Evolutionary conservation across 2,888 invertebrate genomes (phyloP), one percentile per base, ranked within the genome.

Genomic region (Drosophila diplacantha): DNA sequence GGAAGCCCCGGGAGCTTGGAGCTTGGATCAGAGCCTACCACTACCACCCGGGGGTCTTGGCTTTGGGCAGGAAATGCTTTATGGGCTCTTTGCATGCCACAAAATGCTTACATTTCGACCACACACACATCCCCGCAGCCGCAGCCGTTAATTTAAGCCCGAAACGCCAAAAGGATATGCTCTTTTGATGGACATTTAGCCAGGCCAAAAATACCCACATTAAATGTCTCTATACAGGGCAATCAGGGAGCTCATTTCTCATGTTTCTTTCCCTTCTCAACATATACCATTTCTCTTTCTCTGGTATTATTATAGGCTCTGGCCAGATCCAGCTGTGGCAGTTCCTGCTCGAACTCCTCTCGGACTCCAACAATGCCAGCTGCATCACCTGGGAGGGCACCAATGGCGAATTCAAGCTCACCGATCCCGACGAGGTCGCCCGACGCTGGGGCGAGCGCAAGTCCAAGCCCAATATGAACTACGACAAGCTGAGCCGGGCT

Each of bases 271-370:
- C 5, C 16, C n/a, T 5, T 5, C 5, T 11, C 22, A 22, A 35
- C 35, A 11, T 4, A 8, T 29, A 11, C 29, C 29, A 8, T 26
- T 5, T 5, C 8, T 20, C 18, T 37, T 12, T 11, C 18, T 18
- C 12, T 20, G 7, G 4, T 20, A 12, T 38, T 38, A 20, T 20
- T 38, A 14, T 22, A 38, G 96, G 95, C 87, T 96, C 96, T 37
- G 98, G 99, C 32, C 99, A 99, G 90, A 99, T 99, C 85, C 99
- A 99, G 88, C 90, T 99, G 77, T 99, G 99, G 99, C 99, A 99
- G 90, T 99, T 99, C 89, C 92, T 99, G 39, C 91, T 99, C 79
- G 99, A 99, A 89, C 91, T 99, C 53, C 91, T 99, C 75, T 96
- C 97, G 73, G 99, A 99, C 90, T 96, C 96, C 41, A 94, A 95